A percentile compares a stretch with the other conserved stretches of the same genome.
These are phyloP conservation scores for Equus przewalskii DNA, from an alignment of 2,113 vertebrate species.

Conservation along the genomic window DNA sequence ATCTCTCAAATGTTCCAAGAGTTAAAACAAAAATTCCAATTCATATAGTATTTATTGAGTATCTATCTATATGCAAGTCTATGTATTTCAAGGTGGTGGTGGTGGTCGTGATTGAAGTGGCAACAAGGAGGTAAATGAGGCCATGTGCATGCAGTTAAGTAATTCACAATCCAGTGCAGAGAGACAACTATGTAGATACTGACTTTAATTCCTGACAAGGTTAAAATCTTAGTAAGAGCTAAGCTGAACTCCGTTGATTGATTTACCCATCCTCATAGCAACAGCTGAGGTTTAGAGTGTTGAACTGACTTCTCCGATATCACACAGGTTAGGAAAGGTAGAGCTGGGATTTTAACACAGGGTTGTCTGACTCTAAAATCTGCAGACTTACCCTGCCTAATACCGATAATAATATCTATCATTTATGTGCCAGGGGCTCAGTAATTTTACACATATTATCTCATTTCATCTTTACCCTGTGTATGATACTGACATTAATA, in stretches of 20 bases:
- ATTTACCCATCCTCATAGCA: background rate
- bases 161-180: background rate
- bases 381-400: background rate
- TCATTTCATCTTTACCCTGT: background rate
- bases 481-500: background rate
- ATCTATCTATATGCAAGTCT: background rate
- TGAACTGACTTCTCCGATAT: background rate
- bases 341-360: background rate
- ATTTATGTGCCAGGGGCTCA: background rate
- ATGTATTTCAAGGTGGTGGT: background rate
- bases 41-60: background rate
- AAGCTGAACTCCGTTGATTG: background rate
- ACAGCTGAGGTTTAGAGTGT: background rate
- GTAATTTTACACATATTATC: background rate
- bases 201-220: background rate
- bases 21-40: background rate
- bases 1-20: background rate
- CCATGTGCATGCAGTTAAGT: background rate
- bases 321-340: background rate
- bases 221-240: background rate
- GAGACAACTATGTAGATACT: background rate
- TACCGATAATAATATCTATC: background rate
- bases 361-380: background rate
- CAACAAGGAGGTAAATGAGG: background rate
- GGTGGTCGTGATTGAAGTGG: background rate